Evolutionary conservation across 2,797 vertebrate genomes (phyloP).

Genomic region (Scolopax bukidnonensis): DNA sequence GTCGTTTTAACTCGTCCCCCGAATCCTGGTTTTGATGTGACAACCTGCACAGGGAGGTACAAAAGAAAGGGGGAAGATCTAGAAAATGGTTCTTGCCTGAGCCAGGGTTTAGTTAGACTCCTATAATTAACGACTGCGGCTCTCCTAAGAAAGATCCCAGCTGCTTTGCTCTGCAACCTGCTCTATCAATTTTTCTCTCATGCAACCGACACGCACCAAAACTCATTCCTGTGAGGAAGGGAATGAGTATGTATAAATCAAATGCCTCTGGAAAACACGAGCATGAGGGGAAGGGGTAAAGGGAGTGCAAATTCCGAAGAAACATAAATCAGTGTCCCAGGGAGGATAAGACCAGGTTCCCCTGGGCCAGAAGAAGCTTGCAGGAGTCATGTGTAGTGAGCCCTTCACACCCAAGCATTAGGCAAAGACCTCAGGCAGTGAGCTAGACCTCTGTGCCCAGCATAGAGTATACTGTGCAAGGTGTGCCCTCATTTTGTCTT

Average conservation of each 20-base stretch:
- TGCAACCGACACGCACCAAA: background rate
- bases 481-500: background rate
- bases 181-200: conserved; percentile 62
- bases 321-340: background rate
- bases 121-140: conserved; percentile 60
- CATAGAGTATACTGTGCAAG: background rate
- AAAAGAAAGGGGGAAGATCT: conserved; percentile 16
- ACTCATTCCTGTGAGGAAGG: conserved; percentile 33
- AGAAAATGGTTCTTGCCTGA: conserved; percentile 32
- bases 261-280: conserved; percentile 17
- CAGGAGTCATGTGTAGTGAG: background rate
- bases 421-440: background rate
- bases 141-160: conserved; percentile 59
- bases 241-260: conserved; percentile 46
- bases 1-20: background rate
- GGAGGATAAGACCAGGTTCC: background rate
- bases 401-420: background rate
- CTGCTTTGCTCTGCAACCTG: conserved; percentile 55
- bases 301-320: background rate
- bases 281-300: background rate
- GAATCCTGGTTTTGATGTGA: conserved; percentile 15
- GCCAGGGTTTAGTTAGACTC: conserved; percentile 28
- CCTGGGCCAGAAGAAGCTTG: background rate
- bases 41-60: background rate
- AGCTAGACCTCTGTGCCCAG: background rate